A percentile compares a stretch with the other conserved stretches of the same genome.
Evolutionary conservation across 2,113 vertebrate species (phyloP).

Genomic region (Entosphenus tridentatus): DNA sequence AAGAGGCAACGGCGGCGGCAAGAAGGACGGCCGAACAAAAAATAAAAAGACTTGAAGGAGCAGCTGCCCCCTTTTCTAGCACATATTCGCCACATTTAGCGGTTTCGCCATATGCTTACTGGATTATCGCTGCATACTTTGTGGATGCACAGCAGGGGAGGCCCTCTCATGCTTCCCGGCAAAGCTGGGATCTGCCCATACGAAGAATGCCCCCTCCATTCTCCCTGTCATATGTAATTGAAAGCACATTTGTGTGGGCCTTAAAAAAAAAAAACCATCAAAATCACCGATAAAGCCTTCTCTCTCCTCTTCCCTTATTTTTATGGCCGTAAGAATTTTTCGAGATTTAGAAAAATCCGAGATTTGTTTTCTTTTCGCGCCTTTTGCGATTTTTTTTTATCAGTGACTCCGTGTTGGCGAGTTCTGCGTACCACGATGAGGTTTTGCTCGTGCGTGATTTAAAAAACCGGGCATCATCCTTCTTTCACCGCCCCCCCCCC

Average conservation of each 20-base stretch:
- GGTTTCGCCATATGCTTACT: conserved; percentile 3
- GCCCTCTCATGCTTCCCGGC: conserved; percentile 1
- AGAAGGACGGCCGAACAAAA: not conserved
- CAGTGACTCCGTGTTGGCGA: too few species aligned
- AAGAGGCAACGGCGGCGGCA: not conserved
- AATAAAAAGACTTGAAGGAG: not conserved
- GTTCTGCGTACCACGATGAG: too few species aligned
- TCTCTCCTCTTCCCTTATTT: not conserved
- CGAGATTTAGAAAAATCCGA: not conserved
- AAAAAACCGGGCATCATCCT: too few species aligned
- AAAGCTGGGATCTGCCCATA: not conserved
- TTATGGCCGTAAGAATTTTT: not conserved
- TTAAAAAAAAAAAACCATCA: not conserved
- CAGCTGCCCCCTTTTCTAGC: conserved; percentile 5
- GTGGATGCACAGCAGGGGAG: conserved; percentile 2
- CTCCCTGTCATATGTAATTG: not conserved
- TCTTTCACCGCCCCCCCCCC: too few species aligned
- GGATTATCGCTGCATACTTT: conserved; percentile 6
- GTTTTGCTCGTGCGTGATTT: too few species aligned
- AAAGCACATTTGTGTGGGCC: conserved; percentile 5
- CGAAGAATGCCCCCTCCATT: not conserved
- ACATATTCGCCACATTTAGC: not conserved
- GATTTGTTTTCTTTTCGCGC: too few species aligned
- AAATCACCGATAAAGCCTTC: conserved; percentile 2
- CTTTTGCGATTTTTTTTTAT: too few species aligned